phyloP scores from a whole-genome alignment of 2,888 invertebrate genomes.

The Drosophila nr. medialis region DNA sequence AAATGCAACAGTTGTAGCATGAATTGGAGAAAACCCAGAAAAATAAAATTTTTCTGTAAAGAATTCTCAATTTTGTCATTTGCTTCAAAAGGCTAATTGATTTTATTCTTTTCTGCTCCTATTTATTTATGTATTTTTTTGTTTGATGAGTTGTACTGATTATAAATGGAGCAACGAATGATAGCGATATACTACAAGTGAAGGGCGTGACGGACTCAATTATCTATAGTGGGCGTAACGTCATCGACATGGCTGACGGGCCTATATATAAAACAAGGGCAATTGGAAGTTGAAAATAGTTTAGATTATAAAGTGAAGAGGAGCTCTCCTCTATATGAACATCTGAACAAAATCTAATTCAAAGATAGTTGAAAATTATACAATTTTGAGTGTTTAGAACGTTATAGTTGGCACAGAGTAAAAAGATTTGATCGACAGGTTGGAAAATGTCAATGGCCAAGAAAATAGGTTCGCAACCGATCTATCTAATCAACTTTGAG shows the following conservation, averaged over 20 bases:
- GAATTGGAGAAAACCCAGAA: background rate
- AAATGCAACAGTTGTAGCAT: too few relatives aligned
- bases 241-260: too few relatives aligned
- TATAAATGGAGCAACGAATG: slow-evolving; percentile 5
- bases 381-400: background rate
- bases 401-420: background rate
- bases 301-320: background rate
- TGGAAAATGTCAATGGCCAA: background rate
- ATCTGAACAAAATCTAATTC: background rate
- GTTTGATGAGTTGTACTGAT: slow-evolving; percentile 32
- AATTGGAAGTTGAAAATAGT: background rate
- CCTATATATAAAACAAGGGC: slow-evolving; percentile 7
- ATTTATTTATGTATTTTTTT: slow-evolving; percentile 9
- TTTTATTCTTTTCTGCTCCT: slow-evolving; percentile 16
- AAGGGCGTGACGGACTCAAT: slow-evolving; percentile 32
- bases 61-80: slow-evolving; percentile 55
- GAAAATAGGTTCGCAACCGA: slow-evolving; percentile 6
- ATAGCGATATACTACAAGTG: slow-evolving; percentile 19
- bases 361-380: background rate
- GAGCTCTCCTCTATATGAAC: background rate
- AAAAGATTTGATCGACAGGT: background rate
- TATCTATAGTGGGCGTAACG: slow-evolving; percentile 9
- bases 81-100: slow-evolving; percentile 65
- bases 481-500: slow-evolving; percentile 64
- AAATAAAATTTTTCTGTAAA: slow-evolving; percentile 44